These are phyloP conservation scores for Xiphophorus couchianus DNA, from an alignment of 2,113 vertebrate species.

Conservation along the genomic window DNA sequence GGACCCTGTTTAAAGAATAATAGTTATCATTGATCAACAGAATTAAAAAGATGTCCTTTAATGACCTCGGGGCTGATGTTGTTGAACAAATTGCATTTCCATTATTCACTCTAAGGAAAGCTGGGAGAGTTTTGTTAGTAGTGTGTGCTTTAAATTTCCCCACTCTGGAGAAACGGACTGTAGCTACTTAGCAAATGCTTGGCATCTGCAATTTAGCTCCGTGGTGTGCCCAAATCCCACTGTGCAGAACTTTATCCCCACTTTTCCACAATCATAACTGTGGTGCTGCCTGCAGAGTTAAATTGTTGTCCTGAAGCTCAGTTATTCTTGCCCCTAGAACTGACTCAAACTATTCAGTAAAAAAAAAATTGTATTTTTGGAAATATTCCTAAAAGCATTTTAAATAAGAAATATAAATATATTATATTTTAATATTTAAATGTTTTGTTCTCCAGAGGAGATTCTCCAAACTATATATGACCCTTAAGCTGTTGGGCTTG, in stretches of 20 bases:
- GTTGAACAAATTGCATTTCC: conserved; percentile 34
- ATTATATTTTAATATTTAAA: too few relatives aligned
- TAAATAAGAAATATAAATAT: conserved; percentile 4
- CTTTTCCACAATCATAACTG: conserved; percentile 30
- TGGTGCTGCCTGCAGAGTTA: conserved; percentile 30
- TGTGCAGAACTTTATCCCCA: conserved; percentile 29
- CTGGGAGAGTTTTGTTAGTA: conserved; percentile 18
- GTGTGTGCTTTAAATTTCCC: conserved; percentile 9
- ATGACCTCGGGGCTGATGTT: neutral
- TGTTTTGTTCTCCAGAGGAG: too few relatives aligned
- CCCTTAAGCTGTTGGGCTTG: too few relatives aligned
- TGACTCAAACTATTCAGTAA: conserved; percentile 8
- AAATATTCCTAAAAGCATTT: conserved; percentile 7
- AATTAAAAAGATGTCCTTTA: conserved; percentile 20
- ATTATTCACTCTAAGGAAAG: conserved; percentile 4
- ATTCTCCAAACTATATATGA: too few relatives aligned
- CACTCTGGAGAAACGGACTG: conserved; percentile 23
- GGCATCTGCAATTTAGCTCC: conserved; percentile 8
- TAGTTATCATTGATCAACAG: conserved; percentile 24
- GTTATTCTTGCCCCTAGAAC: conserved; percentile 42
- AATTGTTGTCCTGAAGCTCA: conserved; percentile 27
- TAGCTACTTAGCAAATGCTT: conserved; percentile 41
- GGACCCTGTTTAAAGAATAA: conserved; percentile 81
- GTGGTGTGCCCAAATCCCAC: conserved; percentile 23
- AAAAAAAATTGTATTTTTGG: neutral